Evolutionary conservation across 2,888 invertebrate genomes (phyloP).

Genomic region (Drosophila borealis): DNA sequence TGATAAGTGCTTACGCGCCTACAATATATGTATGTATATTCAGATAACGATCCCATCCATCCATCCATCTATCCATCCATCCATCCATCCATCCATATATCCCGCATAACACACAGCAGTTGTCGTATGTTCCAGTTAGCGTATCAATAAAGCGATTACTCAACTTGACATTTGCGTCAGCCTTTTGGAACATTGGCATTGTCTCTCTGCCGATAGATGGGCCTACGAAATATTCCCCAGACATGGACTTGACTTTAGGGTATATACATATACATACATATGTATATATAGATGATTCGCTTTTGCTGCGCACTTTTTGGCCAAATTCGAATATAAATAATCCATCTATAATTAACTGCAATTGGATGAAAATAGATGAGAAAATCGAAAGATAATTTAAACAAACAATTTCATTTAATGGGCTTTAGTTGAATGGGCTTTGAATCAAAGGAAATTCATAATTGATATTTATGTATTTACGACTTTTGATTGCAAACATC

Average conservation of each 20-base stretch:
- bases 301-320: constrained; percentile 10
- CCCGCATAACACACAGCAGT: background rate
- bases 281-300: background rate
- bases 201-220: too few relatives aligned
- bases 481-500: constrained; percentile 7
- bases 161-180: constrained; percentile 16
- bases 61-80: constrained; percentile 1
- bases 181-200: too few relatives aligned
- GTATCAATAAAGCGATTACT: constrained; percentile 17
- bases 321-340: constrained; percentile 4
- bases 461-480: constrained; percentile 16
- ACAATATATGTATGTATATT: background rate
- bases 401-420: constrained; percentile 3
- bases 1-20: constrained; percentile 3
- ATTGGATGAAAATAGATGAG: constrained; percentile 2
- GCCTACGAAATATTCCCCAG: constrained; percentile 4
- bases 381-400: constrained; percentile 6
- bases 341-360: constrained; percentile 12
- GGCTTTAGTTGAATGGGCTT: background rate
- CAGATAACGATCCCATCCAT: constrained; percentile 32
- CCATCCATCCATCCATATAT: background rate
- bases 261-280: constrained; percentile 8
- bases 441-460: background rate
- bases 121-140: constrained; percentile 13
- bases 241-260: background rate